Evolutionary conservation across 2,888 invertebrate genomes (phyloP), one percentile per base, ranked within the genome.

Genomic region (Dolichopus griseipennis): DNA sequence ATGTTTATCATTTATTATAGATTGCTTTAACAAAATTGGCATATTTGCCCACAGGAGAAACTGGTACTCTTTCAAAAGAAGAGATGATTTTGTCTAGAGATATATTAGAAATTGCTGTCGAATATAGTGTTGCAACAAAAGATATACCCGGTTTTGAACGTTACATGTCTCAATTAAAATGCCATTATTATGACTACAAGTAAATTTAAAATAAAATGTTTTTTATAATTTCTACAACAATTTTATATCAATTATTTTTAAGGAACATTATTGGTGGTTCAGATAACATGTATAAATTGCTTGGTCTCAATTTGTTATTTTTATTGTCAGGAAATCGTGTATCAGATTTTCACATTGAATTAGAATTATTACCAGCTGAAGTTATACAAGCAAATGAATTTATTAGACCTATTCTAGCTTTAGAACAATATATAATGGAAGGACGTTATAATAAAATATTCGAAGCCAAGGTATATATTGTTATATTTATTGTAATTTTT

Each of bases 391-490:
- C 89, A 66, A 97, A 98, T 79, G 90, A 94, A 21, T 99, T 95
- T 79, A 95, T 99, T 69, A 87, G 90, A 71, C 96, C 97, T 77
- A 97, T 98, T 0, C 85, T 99, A 15, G 93, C 95, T 10, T 86
- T 99, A 76, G 99, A 99, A 77, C 99, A 99, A 80, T 97, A 96
- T 80, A 85, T 99, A 68, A 99, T 99, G 97, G 99, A 99, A 81
- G 99, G 99, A 65, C 95, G 96, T 73, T 99, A 99, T 79, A 98
- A 99, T 79, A 99, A 99, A 83, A 93, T 95, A 68, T 95, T 95
- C 78, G 85, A 94, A 74, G 94, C 94, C 1, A 93, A 94, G 82
- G 90, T 85, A 73, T 52, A 5, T 18, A 18, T 52, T 52, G 18
- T 52, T 15, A 18, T 12, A 41, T 5, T 1, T 27, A 22, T 20